These are phyloP conservation scores for Gallinago solitaria DNA, from an alignment of 2,797 vertebrate genomes.

Conservation along the genomic window DNA sequence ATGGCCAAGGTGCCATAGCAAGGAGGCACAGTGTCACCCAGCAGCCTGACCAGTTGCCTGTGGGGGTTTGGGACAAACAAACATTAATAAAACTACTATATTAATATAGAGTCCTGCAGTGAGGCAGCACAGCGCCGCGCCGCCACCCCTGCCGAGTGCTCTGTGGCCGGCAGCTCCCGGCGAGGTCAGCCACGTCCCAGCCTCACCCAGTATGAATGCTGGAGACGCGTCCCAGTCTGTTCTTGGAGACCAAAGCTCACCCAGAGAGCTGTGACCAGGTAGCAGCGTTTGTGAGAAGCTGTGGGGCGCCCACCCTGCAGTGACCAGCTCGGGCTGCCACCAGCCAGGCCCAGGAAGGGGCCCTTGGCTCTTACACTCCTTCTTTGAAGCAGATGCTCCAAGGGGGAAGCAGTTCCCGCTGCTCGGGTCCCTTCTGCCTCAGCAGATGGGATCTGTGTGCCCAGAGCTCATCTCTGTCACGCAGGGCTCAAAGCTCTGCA, in stretches of 20 bases:
- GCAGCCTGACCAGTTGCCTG: background rate
- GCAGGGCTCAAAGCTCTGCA: constrained; percentile 29
- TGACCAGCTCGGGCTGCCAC: background rate
- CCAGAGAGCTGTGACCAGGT: background rate
- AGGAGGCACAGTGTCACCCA: background rate
- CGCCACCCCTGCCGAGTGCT: background rate
- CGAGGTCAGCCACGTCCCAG: fast-evolving
- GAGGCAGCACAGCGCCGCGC: background rate
- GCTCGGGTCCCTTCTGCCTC: background rate
- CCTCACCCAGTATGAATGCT: background rate
- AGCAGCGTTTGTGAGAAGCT: constrained; percentile 38
- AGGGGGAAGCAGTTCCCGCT: background rate
- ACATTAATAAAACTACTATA: background rate
- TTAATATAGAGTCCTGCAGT: background rate
- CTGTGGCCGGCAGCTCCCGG: background rate
- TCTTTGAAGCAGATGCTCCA: background rate
- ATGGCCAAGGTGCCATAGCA: fast-evolving
- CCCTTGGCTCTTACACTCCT: background rate
- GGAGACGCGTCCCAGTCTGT: background rate
- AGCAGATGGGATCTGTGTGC: background rate
- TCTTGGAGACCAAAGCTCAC: background rate
- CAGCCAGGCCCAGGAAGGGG: fast-evolving
- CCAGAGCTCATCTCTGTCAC: background rate
- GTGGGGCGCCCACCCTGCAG: background rate
- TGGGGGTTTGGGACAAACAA: background rate